A percentile compares a stretch with the other conserved stretches of the same genome.
Conservation (phyloP, 2,888 invertebrate species). For the Caenorhabditis sulstoni region DNA sequence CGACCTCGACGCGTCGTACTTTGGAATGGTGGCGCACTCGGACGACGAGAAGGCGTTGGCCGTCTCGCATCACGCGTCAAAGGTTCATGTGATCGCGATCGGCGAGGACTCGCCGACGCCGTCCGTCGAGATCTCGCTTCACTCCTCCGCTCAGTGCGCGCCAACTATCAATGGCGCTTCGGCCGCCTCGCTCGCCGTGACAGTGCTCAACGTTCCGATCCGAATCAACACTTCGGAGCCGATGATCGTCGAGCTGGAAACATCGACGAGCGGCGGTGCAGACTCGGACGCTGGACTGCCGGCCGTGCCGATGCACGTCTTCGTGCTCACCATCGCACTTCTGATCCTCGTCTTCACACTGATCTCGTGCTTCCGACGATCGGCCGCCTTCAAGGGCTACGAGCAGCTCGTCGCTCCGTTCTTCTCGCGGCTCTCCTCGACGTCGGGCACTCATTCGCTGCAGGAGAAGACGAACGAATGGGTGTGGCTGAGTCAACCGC, state of each 20-base stretch:
- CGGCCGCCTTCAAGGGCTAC: conserved; percentile 62
- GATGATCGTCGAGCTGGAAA: background rate
- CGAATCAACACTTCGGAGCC: conserved; percentile 32
- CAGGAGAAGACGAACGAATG: conserved; percentile 76
- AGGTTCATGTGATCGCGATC: conserved; percentile 53
- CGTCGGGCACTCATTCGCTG: conserved; percentile 52
- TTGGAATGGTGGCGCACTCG: conserved; percentile 65
- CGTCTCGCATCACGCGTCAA: conserved; percentile 62
- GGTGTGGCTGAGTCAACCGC: conserved; percentile 73
- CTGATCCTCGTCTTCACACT: conserved; percentile 32
- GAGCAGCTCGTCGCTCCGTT: conserved; percentile 77
- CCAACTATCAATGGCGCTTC: conserved; percentile 32
- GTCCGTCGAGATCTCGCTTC: conserved; percentile 53
- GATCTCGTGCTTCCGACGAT: conserved; percentile 31
- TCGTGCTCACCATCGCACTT: conserved; percentile 37
- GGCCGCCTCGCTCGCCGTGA: conserved; percentile 34
- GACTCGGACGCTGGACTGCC: conserved; percentile 3
- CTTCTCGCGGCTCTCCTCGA: conserved; percentile 73
- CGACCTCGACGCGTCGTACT: conserved; percentile 61
- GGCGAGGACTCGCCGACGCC: conserved; percentile 40
- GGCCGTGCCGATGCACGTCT: conserved; percentile 46
- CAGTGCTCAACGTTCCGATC: conserved; percentile 50
- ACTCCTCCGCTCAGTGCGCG: conserved; percentile 36
- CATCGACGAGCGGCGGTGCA: background rate
- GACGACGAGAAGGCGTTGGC: conserved; percentile 68